Evolutionary conservation across 2,888 invertebrate species (phyloP).

Genomic region (Junonia oenone): DNA sequence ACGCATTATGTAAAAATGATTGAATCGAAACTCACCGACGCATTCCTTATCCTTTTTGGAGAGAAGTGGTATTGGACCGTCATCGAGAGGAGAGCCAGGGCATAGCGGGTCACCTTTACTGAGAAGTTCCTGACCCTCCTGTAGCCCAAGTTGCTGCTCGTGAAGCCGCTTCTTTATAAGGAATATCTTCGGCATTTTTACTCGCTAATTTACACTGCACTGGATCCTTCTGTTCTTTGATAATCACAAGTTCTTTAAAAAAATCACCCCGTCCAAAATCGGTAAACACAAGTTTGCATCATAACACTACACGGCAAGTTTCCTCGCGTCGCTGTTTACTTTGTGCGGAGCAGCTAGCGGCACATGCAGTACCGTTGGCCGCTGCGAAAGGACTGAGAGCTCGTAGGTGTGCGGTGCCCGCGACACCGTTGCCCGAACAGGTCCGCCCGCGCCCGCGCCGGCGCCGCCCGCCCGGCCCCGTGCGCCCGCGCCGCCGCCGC

Average conservation of each 20-base stretch:
- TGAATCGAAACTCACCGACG: constrained; percentile 51
- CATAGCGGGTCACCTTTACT: constrained; percentile 82
- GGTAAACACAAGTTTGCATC: constrained; percentile 63
- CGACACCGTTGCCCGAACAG: constrained; percentile 76
- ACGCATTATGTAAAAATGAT: constrained; percentile 30
- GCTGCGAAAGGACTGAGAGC: constrained; percentile 74
- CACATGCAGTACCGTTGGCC: constrained; percentile 76
- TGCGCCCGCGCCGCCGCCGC: constrained; percentile 51
- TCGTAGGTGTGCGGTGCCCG: constrained; percentile 65
- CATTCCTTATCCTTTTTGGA: constrained; percentile 74
- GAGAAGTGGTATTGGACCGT: constrained; percentile 82
- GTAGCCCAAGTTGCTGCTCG: constrained; percentile 91
- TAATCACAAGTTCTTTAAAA: constrained; percentile 63
- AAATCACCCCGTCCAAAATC: constrained; percentile 46
- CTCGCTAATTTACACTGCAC: constrained; percentile 63
- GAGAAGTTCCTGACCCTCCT: constrained; percentile 89
- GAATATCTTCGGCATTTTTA: constrained; percentile 94
- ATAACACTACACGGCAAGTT: constrained; percentile 71
- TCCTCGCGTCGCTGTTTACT: constrained; percentile 70
- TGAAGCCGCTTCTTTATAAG: constrained; percentile 93
- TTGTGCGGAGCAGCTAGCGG: constrained; percentile 67
- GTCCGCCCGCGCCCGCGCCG: constrained; percentile 71
- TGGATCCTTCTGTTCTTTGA: constrained; percentile 60
- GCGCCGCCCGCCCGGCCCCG: constrained; percentile 55
- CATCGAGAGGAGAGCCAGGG: constrained; percentile 77